Base-by-base conservation (phyloP, 2,113 vertebrate species). In the Lepidiolamprologus cunningtoni region DNA sequence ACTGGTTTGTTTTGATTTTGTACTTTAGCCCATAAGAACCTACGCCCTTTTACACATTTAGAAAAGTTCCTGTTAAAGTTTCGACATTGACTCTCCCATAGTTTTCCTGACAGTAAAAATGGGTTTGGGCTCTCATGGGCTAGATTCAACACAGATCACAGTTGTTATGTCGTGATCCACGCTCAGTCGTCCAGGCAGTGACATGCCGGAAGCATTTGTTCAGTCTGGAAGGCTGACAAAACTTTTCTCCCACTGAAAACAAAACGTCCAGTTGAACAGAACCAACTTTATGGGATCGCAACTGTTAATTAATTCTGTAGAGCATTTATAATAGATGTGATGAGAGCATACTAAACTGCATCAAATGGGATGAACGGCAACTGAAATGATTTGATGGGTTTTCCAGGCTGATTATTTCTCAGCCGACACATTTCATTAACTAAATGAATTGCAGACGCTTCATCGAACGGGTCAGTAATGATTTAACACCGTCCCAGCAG, bases 101-200 rank as follows among this genome's bases (percentile, higher is more conserved):
- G 61, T 68, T 68, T 68, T 68, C 61, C 33, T 68, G 19, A 8
- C 3, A 37, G 61, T 21, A 66, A 66, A 66, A 66, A 37, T 66
- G 19, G 0, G 61, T 68, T 37, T 21, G 61, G 61, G 19, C 61
- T 68, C 61, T 68, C 33, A 13, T 68, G 61, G 0, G 33, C 0
- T 37, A 73, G 9, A 47, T 19, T 47, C 4, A 19, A 28, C 23
- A 8, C 9, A 26, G 14, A 76, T 78, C 16, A 50, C 10, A 50
- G 23, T 31, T 45, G 42, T 66, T 37, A 66, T 3, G 33, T 66
- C 1, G 2, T 0, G 33, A 66, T 66, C 61, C 19, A 0, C 1
- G 10, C 61, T 66, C 33, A 37, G 61, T 66, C 33, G 0, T 68
- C 61, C 61, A 68, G 6, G 61, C 19, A 37, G 19, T 1, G 61